Percentiles rank a stretch among this genome's conserved stretches.
These are phyloP conservation scores for Liparis tanakae DNA, from an alignment of 2,797 vertebrate genomes.

Conservation along the genomic window DNA sequence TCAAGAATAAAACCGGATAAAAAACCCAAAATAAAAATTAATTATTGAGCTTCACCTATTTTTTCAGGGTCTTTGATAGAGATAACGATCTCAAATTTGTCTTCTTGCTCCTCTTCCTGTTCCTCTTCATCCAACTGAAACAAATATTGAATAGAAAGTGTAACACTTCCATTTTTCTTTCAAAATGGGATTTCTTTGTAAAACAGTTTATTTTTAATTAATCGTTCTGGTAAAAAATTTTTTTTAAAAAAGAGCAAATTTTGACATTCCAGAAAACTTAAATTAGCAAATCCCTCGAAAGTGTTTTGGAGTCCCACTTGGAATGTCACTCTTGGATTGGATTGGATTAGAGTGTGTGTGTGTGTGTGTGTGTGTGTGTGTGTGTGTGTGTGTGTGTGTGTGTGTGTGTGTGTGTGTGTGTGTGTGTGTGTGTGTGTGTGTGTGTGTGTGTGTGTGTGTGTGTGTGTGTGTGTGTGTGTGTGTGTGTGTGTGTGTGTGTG, in stretches of 20 bases:
- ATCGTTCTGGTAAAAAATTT: too few species aligned
- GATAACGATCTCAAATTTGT: conserved; percentile 91
- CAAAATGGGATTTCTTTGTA: background rate
- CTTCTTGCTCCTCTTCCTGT: conserved; percentile 83
- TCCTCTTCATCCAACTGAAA: conserved; percentile 80
- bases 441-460: conserved; percentile 37
- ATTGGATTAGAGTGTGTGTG: too few species aligned
- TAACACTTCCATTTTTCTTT: background rate
- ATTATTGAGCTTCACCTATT: conserved; percentile 86
- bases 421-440: conserved; percentile 47
- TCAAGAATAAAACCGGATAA: background rate
- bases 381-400: conserved; percentile 50
- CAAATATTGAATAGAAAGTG: conserved; percentile 25
- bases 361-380: background rate
- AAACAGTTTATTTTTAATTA: background rate
- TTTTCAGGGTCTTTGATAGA: conserved; percentile 96
- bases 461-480: conserved; percentile 16
- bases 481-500: conserved; percentile 44
- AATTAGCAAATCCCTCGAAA: background rate
- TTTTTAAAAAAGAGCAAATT: too few species aligned
- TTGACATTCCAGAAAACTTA: background rate
- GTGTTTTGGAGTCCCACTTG: conserved; percentile 4
- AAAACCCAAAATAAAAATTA: too few species aligned
- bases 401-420: background rate
- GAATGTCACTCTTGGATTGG: conserved; percentile 1